These are phyloP conservation scores for Lagorchestes hirsutus DNA, from an alignment of 2,797 vertebrate species.

Conservation along the genomic window DNA sequence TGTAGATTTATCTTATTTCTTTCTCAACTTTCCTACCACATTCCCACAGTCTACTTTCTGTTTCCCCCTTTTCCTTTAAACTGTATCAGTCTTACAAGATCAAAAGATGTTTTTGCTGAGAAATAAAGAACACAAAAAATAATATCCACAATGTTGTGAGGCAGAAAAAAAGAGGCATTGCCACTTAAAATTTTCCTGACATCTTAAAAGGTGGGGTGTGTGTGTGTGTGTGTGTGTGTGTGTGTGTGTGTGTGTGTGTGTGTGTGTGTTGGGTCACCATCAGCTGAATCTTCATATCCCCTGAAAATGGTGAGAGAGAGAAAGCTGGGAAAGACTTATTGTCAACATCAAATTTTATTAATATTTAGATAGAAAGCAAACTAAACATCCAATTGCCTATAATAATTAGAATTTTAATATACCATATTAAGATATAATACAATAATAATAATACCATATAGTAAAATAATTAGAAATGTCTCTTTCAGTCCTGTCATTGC, in stretches of 20 bases:
- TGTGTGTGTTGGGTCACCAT: background rate
- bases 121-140: background rate
- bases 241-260: no score
- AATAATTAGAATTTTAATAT: background rate
- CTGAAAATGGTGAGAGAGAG: background rate
- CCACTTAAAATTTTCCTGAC: background rate
- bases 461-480: background rate
- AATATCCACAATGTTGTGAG: background rate
- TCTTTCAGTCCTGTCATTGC: background rate
- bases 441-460: background rate
- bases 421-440: background rate
- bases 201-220: background rate
- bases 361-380: background rate
- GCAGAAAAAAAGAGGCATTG: background rate
- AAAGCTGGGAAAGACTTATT: background rate
- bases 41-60: background rate
- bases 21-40: background rate
- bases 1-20: background rate
- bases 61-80: background rate
- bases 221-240: no score
- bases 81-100: background rate
- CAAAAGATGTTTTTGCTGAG: background rate
- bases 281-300: background rate
- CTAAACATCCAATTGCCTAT: background rate
- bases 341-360: background rate